These are phyloP conservation scores for Clarias batrachus DNA, from an alignment of 2,113 vertebrate species.

Conservation along the genomic window DNA sequence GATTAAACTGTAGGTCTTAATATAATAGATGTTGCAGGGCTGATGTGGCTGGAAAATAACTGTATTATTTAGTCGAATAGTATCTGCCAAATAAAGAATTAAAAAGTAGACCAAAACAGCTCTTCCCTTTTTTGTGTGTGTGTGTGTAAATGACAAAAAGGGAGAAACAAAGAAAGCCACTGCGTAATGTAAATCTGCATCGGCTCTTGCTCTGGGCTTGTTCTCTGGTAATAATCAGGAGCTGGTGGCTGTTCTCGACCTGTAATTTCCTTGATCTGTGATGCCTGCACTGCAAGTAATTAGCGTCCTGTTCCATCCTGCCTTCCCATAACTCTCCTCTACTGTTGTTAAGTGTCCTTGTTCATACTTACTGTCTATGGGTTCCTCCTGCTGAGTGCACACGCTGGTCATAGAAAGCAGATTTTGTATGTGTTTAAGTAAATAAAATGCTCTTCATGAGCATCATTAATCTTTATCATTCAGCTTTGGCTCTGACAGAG, in stretches of 20 bases:
- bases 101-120: slow-evolving; percentile 32
- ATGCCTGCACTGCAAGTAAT: slow-evolving; percentile 48
- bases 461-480: neutral
- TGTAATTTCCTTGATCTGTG: slow-evolving; percentile 52
- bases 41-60: neutral
- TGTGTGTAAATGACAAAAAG: neutral
- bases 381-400: slow-evolving; percentile 12
- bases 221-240: slow-evolving; percentile 45
- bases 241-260: slow-evolving; percentile 43
- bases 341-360: slow-evolving; percentile 30
- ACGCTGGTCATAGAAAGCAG: neutral
- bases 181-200: neutral
- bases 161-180: neutral
- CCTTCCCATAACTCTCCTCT: slow-evolving; percentile 41
- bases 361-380: slow-evolving; percentile 30
- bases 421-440: neutral
- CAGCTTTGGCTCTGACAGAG: neutral
- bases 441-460: slow-evolving; percentile 19
- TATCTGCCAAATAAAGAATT: slow-evolving; percentile 54
- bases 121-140: neutral
- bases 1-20: slow-evolving; percentile 46
- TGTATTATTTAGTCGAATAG: slow-evolving; percentile 17
- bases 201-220: slow-evolving; percentile 36
- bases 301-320: slow-evolving; percentile 38
- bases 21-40: slow-evolving; percentile 29